phyloP scores from a whole-genome alignment of 2,113 vertebrate genomes.

The Marmota monax region DNA sequence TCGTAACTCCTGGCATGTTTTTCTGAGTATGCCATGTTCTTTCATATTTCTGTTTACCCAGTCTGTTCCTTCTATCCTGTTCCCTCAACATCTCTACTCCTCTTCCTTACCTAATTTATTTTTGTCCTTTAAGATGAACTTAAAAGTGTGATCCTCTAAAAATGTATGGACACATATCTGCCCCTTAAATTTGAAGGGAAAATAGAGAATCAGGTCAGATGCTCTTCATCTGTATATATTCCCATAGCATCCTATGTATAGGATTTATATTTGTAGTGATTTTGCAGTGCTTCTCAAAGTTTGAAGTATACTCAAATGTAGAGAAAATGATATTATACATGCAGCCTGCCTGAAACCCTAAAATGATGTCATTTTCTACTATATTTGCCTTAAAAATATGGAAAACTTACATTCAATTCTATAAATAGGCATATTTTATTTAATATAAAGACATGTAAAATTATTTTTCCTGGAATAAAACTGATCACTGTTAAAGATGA shows the following conservation, averaged over 20 bases:
- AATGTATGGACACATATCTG: background rate
- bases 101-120: background rate
- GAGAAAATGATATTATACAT: background rate
- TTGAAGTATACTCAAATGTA: background rate
- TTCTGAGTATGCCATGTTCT: background rate
- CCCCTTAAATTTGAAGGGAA: background rate
- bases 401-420: background rate
- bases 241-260: background rate
- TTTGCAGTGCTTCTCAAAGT: background rate
- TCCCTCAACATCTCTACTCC: background rate
- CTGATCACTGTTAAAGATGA: background rate
- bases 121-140: constrained; percentile 29
- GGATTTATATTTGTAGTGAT: background rate
- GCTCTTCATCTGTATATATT: background rate
- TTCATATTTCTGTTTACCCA: background rate
- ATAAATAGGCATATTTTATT: background rate
- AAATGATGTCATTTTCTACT: background rate
- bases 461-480: constrained; percentile 36
- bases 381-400: constrained; percentile 16
- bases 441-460: background rate
- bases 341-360: background rate
- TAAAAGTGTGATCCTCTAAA: background rate
- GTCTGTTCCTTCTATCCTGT: background rate
- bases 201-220: background rate
- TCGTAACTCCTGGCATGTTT: background rate